Evolutionary conservation across 2,888 invertebrate genomes (phyloP).

Genomic region (Drosophila colorata): DNA sequence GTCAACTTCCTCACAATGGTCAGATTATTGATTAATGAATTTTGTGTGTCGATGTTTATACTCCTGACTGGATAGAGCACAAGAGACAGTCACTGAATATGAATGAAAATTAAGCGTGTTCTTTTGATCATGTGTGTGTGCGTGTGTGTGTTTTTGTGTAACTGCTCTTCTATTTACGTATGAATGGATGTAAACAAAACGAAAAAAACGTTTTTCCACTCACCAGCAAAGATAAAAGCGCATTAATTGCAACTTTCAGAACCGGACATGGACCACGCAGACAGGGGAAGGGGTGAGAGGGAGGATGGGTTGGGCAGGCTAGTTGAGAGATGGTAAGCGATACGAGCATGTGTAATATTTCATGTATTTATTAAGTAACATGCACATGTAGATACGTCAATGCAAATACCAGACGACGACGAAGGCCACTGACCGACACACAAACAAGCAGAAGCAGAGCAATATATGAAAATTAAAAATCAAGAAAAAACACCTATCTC

Average conservation of each 20-base stretch:
- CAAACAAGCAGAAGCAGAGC: constrained; percentile 22
- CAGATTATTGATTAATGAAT: not conserved
- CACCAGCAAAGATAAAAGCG: constrained; percentile 54
- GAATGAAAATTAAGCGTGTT: constrained; percentile 38
- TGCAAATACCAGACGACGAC: constrained; percentile 39
- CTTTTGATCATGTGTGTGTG: constrained; percentile 4
- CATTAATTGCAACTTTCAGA: constrained; percentile 61
- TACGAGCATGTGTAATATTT: constrained; percentile 49
- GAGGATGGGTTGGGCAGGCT: not conserved
- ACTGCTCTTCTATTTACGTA: constrained; percentile 57
- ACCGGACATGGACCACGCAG: constrained; percentile 23
- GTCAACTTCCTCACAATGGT: not conserved
- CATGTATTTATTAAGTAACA: constrained; percentile 61
- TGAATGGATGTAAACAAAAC: constrained; percentile 70
- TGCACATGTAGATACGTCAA: constrained; percentile 53
- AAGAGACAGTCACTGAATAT: constrained; percentile 4
- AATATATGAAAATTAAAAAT: constrained; percentile 21
- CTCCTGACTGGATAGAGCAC: not conserved
- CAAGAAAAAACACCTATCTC: not conserved
- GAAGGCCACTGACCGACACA: constrained; percentile 42
- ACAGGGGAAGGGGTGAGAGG: not conserved
- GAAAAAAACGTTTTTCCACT: constrained; percentile 39
- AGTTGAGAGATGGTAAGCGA: constrained; percentile 8
- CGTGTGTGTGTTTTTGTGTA: constrained; percentile 14
- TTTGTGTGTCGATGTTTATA: not conserved